Evolutionary conservation across 2,888 invertebrate genomes (phyloP).

Genomic region (Deilephila elpenor): DNA sequence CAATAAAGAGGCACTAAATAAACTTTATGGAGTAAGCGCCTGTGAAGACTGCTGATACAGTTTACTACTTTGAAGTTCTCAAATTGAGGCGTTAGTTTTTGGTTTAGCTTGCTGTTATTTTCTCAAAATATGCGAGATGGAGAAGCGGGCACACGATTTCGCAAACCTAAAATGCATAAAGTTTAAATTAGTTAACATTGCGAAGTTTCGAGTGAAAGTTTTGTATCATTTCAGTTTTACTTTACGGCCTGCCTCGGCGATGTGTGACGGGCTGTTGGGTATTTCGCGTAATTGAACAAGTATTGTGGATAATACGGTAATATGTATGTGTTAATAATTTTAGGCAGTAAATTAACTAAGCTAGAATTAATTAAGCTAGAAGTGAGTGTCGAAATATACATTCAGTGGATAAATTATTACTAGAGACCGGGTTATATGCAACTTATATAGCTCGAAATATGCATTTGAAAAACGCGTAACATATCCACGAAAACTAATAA

Average conservation of each 20-base stretch:
- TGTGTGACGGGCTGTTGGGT: not conserved
- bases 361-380: no score
- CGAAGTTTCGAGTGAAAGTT: not conserved
- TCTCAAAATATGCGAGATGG: conserved; percentile 3
- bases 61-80: not conserved
- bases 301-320: not conserved
- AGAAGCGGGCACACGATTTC: not conserved
- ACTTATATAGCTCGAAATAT: no score
- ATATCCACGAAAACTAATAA: no score
- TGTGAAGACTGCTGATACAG: not conserved
- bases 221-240: not conserved
- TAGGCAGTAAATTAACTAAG: no score
- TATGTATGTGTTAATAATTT: no score
- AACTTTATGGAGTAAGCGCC: not conserved
- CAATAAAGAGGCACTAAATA: not conserved
- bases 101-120: not conserved
- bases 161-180: conserved; percentile 15
- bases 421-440: no score
- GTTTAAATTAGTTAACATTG: conserved; percentile 11
- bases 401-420: no score
- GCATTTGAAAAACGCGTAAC: no score
- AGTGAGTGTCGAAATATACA: no score
- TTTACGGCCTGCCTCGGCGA: not conserved
- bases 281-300: not conserved
- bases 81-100: not conserved